phyloP scores from a whole-genome alignment of 2,113 vertebrate species.

The Mustelus asterias region DNA sequence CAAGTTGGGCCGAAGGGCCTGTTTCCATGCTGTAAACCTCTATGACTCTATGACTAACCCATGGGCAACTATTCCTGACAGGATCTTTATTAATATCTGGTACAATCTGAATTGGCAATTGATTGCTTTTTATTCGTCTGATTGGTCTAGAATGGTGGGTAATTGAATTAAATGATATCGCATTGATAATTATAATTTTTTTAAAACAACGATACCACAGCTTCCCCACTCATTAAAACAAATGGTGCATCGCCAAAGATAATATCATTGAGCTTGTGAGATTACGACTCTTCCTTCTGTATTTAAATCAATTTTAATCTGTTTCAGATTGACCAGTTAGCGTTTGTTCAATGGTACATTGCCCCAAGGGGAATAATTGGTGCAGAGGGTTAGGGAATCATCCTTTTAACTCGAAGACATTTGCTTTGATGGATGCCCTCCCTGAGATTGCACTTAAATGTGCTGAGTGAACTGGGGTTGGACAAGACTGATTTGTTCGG shows the following conservation, averaged over 20 bases:
- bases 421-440: background rate
- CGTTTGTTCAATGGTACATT: background rate
- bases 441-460: background rate
- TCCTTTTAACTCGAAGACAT: background rate
- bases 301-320: slow-evolving; percentile 29
- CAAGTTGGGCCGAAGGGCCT: too few relatives aligned
- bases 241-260: background rate
- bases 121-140: background rate
- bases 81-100: background rate
- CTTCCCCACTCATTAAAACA: background rate
- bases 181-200: background rate
- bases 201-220: background rate
- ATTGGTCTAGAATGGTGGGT: background rate
- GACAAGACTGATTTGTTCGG: background rate
- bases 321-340: background rate
- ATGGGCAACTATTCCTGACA: background rate
- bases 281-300: background rate
- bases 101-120: background rate
- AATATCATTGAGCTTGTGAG: background rate
- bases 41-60: too few relatives aligned
- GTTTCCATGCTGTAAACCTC: too few relatives aligned
- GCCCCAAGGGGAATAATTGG: background rate
- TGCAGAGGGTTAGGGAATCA: background rate
- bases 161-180: background rate
- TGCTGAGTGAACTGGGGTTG: background rate